Conservation (phyloP, 2,797 vertebrate species). For the Pantherophis alleghaniensis region DNA sequence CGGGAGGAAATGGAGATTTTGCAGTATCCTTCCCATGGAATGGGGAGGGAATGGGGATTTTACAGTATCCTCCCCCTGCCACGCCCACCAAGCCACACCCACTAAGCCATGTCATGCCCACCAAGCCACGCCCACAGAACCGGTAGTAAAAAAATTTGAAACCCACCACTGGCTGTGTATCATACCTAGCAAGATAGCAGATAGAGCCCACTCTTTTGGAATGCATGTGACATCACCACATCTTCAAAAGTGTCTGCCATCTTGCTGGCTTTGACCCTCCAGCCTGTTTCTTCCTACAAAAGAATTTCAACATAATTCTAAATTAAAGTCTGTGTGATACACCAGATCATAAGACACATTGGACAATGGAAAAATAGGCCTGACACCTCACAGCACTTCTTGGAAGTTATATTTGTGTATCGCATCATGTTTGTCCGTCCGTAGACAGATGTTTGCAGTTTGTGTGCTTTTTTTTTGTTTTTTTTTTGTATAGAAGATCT, state of each 20-base stretch:
- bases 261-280: not conserved
- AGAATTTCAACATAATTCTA: not conserved
- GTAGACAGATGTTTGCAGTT: not conserved
- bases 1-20: too few species aligned
- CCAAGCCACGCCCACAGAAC: too few species aligned
- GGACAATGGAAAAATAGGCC: not conserved
- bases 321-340: not conserved
- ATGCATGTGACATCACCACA: not conserved
- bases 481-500: not conserved
- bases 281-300: not conserved
- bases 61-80: too few species aligned
- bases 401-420: not conserved
- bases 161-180: not conserved
- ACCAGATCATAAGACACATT: not conserved
- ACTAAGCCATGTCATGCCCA: too few species aligned
- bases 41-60: too few species aligned
- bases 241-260: not conserved
- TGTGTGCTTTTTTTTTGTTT: not conserved
- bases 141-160: too few species aligned
- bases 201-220: not conserved
- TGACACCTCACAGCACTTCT: not conserved
- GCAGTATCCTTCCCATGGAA: too few species aligned
- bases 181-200: not conserved
- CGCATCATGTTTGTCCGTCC: not conserved
- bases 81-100: too few species aligned